phyloP scores from a whole-genome alignment of 1,140 invertebrate genomes.

The Phymorhynchus buccinoides region DNA sequence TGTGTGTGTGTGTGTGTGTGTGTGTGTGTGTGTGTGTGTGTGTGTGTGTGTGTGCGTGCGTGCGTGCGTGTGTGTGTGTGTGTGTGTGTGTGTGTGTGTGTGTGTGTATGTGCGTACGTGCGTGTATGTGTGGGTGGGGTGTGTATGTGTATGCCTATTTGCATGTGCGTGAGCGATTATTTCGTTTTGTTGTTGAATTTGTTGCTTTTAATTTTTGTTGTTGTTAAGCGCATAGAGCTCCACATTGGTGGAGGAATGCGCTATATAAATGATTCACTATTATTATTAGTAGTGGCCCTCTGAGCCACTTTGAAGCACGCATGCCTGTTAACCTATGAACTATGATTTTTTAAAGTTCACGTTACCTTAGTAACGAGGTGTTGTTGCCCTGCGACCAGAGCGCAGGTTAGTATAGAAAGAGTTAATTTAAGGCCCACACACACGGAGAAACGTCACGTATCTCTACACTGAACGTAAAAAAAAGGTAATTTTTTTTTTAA shows the following conservation, averaged over 20 bases:
- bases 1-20: not conserved
- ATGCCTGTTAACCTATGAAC: too few species aligned
- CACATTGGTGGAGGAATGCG: too few species aligned
- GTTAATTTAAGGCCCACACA: too few species aligned
- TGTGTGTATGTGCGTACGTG: not conserved
- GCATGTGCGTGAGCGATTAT: too few species aligned
- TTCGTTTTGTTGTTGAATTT: too few species aligned
- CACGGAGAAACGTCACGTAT: not conserved
- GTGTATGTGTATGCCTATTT: too few species aligned
- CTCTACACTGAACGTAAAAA: not conserved
- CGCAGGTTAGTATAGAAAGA: too few species aligned
- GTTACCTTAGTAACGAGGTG: not conserved
- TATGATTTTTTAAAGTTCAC: not conserved
- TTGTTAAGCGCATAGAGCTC: too few species aligned
- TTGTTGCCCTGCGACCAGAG: not conserved
- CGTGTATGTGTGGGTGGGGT: not conserved
- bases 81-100: conserved; percentile 21
- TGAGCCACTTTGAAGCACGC: too few species aligned
- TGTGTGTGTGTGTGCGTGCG: conserved; percentile 19
- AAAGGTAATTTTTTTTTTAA: not conserved
- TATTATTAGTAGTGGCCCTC: not conserved
- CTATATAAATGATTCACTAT: too few species aligned
- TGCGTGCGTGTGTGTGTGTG: conserved; percentile 19
- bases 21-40: conserved; percentile 3
- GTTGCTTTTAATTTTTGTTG: too few species aligned